These are phyloP conservation scores for Notothenia coriiceps DNA, from an alignment of 2,113 vertebrate genomes.

Conservation along the genomic window DNA sequence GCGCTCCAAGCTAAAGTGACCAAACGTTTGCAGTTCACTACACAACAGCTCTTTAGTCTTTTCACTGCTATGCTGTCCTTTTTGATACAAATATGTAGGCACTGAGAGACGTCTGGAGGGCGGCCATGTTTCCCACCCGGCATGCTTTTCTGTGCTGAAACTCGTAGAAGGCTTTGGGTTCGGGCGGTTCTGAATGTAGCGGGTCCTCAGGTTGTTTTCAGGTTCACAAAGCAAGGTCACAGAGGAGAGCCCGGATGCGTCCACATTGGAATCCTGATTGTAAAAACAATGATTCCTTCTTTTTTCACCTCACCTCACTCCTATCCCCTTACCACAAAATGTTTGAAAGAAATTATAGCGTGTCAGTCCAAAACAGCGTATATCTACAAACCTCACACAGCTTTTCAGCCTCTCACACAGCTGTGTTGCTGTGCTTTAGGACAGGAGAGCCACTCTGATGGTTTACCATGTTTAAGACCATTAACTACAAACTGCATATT, in stretches of 20 bases:
- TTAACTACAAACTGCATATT: not conserved
- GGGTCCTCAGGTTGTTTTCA: slow-evolving; percentile 79
- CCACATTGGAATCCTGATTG: slow-evolving; percentile 53
- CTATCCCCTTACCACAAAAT: slow-evolving; percentile 43
- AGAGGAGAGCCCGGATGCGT: slow-evolving; percentile 47
- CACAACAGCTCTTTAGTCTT: slow-evolving; percentile 77
- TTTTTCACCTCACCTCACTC: slow-evolving; percentile 57
- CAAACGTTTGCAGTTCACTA: slow-evolving; percentile 34
- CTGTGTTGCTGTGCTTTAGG: not conserved
- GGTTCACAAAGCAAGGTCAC: slow-evolving; percentile 56
- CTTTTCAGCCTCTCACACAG: not conserved
- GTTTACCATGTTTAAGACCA: slow-evolving; percentile 8
- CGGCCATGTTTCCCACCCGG: slow-evolving; percentile 60
- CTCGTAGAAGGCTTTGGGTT: slow-evolving; percentile 39
- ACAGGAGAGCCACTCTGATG: not conserved
- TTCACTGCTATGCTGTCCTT: slow-evolving; percentile 81
- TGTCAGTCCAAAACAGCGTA: slow-evolving; percentile 12
- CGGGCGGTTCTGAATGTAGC: slow-evolving; percentile 66
- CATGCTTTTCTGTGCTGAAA: slow-evolving; percentile 70
- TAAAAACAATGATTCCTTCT: slow-evolving; percentile 55
- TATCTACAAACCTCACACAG: not conserved
- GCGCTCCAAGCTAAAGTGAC: slow-evolving; percentile 83
- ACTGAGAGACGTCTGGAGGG: slow-evolving; percentile 53
- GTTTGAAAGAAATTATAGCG: not conserved
- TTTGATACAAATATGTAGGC: slow-evolving; percentile 74